Conservation (phyloP, 2,113 vertebrate genomes). For the Pungitius pungitius region DNA sequence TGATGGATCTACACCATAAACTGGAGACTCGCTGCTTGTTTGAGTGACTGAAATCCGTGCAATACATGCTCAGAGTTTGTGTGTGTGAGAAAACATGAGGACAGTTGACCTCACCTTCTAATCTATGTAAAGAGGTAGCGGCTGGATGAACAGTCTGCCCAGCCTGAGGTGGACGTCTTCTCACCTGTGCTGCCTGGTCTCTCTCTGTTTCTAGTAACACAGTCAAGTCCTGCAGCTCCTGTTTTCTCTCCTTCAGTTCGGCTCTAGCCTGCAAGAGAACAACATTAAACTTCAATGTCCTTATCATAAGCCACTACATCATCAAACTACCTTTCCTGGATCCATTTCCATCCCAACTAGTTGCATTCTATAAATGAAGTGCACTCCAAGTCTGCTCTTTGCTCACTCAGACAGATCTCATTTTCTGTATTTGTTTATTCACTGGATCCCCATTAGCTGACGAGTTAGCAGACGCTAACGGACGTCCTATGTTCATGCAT, state of each 20-base stretch:
- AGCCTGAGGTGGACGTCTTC: background rate
- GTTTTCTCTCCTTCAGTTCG: conserved; percentile 78
- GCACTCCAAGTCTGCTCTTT: background rate
- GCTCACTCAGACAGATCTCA: background rate
- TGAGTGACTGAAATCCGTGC: no score
- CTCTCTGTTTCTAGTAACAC: conserved; percentile 70
- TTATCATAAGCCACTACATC: background rate
- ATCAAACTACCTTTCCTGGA: background rate
- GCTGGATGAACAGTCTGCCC: background rate
- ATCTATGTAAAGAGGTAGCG: background rate
- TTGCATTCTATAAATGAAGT: background rate
- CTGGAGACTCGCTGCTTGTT: no score
- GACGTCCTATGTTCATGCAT: no score
- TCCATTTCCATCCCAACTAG: background rate
- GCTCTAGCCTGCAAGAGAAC: conserved; percentile 67
- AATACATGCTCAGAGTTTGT: no score
- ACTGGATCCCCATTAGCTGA: no score
- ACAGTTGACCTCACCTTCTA: background rate
- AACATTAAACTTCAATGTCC: background rate
- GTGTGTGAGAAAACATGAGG: background rate
- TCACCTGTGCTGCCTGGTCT: conserved; percentile 73
- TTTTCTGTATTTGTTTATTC: background rate
- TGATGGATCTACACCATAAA: no score
- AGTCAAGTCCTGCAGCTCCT: conserved; percentile 68
- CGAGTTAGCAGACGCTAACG: no score